Evolutionary conservation across 2,888 invertebrate species (phyloP), one percentile per base, ranked within the genome.

Genomic region (Drosophila siamana): DNA sequence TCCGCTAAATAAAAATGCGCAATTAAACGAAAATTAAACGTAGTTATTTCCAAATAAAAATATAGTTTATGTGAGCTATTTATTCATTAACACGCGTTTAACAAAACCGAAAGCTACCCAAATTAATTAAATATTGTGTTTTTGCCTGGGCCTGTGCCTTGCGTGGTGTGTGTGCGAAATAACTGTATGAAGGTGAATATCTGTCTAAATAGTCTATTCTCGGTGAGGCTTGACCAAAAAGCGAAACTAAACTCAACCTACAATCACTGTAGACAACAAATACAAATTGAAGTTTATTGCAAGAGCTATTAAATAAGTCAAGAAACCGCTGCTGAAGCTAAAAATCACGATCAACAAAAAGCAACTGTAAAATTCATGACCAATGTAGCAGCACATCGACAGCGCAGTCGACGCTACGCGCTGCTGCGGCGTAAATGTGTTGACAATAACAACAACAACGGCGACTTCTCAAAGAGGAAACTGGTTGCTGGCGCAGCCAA

Each of bases 201-300:
- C 78, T 64, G 56, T 24, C 48, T 33, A 50, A 70, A 67, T 62
- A 40, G 60, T 43, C 36, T 36, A 56, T 40, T 59, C 38, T 41
- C 55, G 44, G 13, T 74, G 52, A 74, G 9, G 74, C 74, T 48
- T 74, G 60, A 48, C 76, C 50, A 63, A 66, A 28, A 33, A 56
- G 7, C 16, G 11, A 30, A 74, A 51, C 9, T 50, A 54, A 61
- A 61, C 69, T 66, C 52, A 70, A 65, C 69, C 66, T 57, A 79
- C 74, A 78, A 71, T 80, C 78, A 55, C 69, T 55, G 46, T 1
- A 15, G 3, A 43, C n/a, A 13, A 33, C 5, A 51, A 40, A 69
- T 68, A 80, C 67, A 81, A 82, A 70, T 66, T 86, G 86, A 83
- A 83, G 86, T 83, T 83, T 83, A 88, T 86, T 83, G 83, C 88